Base-by-base conservation (phyloP, 2,888 invertebrate genomes). In the Xanthorhoe spadicearia region DNA sequence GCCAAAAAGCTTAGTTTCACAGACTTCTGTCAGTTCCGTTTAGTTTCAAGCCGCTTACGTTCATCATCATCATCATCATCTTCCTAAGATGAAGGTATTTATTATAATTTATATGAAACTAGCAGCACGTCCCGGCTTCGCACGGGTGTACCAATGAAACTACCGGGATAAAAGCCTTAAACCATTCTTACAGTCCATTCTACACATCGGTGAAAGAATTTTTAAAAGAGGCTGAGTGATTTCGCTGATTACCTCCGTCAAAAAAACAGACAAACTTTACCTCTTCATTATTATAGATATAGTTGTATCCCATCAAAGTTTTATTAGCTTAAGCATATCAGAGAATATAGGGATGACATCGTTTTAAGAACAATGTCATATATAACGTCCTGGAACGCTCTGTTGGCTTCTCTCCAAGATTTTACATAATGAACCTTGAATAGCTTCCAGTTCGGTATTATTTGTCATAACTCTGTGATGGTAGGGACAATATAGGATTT, bases 361-460 rank as follows among this genome's bases (percentile, higher is more conserved):
- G 76, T 82, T 85, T 84, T 83, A 84, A 83, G 83, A 81, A 86
- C 86, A 84, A 82, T 84, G 78, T 81, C 62, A 75, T 80, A 78
- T 81, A 82, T 84, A 82, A 86, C 77, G 77, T 68, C 64, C 69
- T 81, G 82, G 83, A 82, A 79, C 68, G 13, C 43, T 10, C 17
- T 8, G 53, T 9, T 64, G 64, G 84, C 79, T 61, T 52, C 18
- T 9, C 60, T 79, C 84, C 84, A 84, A 77, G 68, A 66, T 78
- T 83, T 82, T 79, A 78, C 81, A 79, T 79, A 78, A 80, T 81
- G 79, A 80, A 82, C 78, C 79, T 75, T 77, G 79, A 77, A 83
- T 81, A 79, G 75, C 74, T 76, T 76, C 71, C 73, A 67, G 76
- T 78, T 77, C 73, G 74, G 71, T 78, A 77, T 78, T 78, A 78